Base-by-base conservation (phyloP, 2,113 vertebrate genomes). In the Marmota flaviventris region DNA sequence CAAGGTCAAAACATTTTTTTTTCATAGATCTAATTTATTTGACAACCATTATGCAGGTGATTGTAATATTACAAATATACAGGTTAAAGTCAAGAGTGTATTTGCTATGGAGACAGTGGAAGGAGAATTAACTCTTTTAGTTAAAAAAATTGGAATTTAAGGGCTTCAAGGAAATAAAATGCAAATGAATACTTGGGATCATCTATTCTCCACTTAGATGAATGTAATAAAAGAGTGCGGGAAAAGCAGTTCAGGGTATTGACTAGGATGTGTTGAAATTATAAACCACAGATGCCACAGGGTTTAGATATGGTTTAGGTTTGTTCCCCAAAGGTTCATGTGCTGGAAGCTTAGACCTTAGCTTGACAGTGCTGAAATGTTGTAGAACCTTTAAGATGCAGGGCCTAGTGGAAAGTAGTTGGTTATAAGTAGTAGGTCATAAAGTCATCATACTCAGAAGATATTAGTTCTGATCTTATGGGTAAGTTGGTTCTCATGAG, bases 1-100 rank as follows among this genome's bases (percentile, higher is more conserved):
- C 7, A 78, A 83, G 6, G 4, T 78, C 79, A 90, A 45, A 61
- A 95, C 5, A 63, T 78, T 75, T 88, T 93, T 75, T 93, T 39
- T 69, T 45, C 65, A 45, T 67, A 78, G 5, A 39, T 84, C 39
- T 32, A 85, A 94, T 37, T 82, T 85, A 82, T 11, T 61, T 86
- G 34, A 86, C 27, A 87, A 67, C 14, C 29, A 69, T 56, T 75
- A 45, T 53, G n/a, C 24, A 45, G 22, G 18, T 70, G 8, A 4
- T 87, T 87, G 79, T 85, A 67, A 39, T 81, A 51, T 34, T 85
- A 17, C 0, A 61, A 78, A 69, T 70, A 85, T 42, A 76, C 56
- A 70, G 81, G 32, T 76, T 93, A 63, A 94, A 91, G 4, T 48
- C 77, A 94, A 45, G 67, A 37, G 10, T 53, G 3, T 70, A 8